Evolutionary conservation across 2,888 invertebrate genomes (phyloP).

Genomic region (Hermaeophaga mercurialis): DNA sequence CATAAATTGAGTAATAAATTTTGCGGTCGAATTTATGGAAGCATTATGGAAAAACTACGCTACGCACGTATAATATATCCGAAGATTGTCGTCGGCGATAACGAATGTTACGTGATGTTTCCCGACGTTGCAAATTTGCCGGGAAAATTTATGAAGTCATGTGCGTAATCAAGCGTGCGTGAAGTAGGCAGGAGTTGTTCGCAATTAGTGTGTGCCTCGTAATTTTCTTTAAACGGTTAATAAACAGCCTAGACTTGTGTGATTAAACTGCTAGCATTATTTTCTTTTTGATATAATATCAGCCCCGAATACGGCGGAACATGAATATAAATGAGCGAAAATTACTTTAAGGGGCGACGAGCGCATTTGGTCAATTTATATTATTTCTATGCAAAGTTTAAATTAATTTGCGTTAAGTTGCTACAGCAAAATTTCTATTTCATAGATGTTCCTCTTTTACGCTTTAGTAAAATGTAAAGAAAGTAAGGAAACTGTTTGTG

Average conservation of each 20-base stretch:
- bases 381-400: no score
- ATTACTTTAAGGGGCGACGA: not conserved
- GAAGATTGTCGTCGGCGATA: slow-evolving; percentile 35
- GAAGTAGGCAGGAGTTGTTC: slow-evolving; percentile 1
- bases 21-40: slow-evolving; percentile 38
- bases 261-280: not conserved
- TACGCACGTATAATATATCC: slow-evolving; percentile 26
- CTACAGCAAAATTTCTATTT: no score
- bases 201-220: slow-evolving; percentile 18
- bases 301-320: not conserved
- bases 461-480: no score
- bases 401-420: no score
- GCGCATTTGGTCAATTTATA: no score
- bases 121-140: slow-evolving; percentile 25
- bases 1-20: slow-evolving; percentile 48
- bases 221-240: slow-evolving; percentile 23
- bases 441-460: no score
- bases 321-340: not conserved
- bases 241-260: not conserved
- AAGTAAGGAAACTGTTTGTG: no score
- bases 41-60: slow-evolving; percentile 20
- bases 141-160: slow-evolving; percentile 19
- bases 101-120: slow-evolving; percentile 31
- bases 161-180: slow-evolving; percentile 20
- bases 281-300: slow-evolving; percentile 1